Base-by-base conservation (phyloP, 1,140 invertebrate species). In the Parasteatoda tepidariorum region DNA sequence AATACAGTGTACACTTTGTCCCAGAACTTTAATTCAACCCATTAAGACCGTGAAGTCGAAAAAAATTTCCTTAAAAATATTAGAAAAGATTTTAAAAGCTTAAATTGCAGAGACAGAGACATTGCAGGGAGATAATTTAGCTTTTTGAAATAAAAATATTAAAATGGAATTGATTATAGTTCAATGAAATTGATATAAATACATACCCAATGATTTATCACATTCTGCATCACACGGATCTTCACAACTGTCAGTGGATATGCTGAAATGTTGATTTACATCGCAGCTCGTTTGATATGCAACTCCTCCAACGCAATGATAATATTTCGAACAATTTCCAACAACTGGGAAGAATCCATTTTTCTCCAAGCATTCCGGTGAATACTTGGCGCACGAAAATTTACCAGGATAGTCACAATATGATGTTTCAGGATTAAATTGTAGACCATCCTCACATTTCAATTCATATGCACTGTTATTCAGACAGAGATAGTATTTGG, bases 301-400 rank as follows among this genome's bases (percentile, higher is more conserved):
- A 24, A 84, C 26, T 15, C 85, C 86, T 28, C 85, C 62, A 3
- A 78, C 81, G 41, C 87, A 88, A 41, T 87, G 81, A 62, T 84
- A 87, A 54, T 86, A 87, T 2, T 57, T 81, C n/a, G 41, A 66
- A 30, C 87, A 87, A n/a, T 87, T 71, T 4, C 28, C 31, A 7
- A 83, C 83, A 71, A 87, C 86, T 9, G 84, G 83, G 26, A 78
- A 86, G 2, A 83, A 64, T n/a, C 85, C 86, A 28, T 15, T 28
- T 1, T 33, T 83, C 6, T 55, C 13, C 24, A 2, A 5, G 33
- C 71, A 75, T 3, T 24, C 3, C 18, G 54, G 18, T 0, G 41
- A 24, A 2, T 22, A 3, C 3, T 9, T 78, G 34, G 38, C 38
- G 41, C 85, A 86, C 22, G 61, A 64, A n/a, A 78, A 83, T 26